Conservation (phyloP, 2,888 invertebrate species). For the Cyrtodaria siliqua region DNA sequence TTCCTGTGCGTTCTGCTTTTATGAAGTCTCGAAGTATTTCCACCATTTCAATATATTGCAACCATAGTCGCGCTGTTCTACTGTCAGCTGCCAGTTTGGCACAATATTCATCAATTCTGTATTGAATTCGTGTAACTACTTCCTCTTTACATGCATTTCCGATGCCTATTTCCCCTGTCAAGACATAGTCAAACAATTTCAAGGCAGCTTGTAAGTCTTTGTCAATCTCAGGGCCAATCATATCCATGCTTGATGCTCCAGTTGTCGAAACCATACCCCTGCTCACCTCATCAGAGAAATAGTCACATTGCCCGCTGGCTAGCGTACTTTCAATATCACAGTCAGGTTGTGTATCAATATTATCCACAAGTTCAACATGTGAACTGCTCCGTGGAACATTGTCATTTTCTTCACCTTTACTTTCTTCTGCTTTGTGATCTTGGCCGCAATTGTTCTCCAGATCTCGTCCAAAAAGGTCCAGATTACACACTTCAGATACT, state of each 20-base stretch:
- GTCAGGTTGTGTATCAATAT: too few species aligned
- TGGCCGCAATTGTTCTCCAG: neutral
- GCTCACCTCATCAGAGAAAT: too few species aligned
- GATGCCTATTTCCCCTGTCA: conserved; percentile 11
- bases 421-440: neutral
- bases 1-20: conserved; percentile 32
- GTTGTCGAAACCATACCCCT: too few species aligned
- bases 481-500: neutral
- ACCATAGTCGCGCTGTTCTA: conserved; percentile 29
- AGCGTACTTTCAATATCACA: too few species aligned
- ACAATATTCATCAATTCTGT: conserved; percentile 3
- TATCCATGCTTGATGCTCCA: too few species aligned
- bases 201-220: too few species aligned
- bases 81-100: neutral
- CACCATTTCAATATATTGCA: conserved; percentile 44
- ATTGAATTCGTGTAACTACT: neutral
- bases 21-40: conserved; percentile 24
- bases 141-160: conserved; percentile 6
- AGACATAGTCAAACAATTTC: neutral
- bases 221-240: too few species aligned
- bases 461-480: neutral
- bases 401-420: too few species aligned
- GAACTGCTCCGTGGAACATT: too few species aligned
- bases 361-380: too few species aligned
- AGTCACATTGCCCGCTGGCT: too few species aligned